Conservation (phyloP, 1,140 invertebrate species). For the Meloidogyne floridensis region DNA sequence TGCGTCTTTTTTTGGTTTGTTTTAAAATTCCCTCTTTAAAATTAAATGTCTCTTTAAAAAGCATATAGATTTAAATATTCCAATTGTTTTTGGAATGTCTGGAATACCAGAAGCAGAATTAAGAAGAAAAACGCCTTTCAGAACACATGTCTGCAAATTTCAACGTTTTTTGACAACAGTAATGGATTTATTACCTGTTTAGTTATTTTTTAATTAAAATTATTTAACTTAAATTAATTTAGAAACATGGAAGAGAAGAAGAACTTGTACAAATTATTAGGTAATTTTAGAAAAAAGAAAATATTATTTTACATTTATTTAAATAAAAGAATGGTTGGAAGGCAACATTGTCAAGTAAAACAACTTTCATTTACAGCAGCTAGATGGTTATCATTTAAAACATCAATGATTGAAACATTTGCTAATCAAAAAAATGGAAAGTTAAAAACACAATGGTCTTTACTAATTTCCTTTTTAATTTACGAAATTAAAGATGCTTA, state of each 20-base stretch:
- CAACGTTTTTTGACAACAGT: slow-evolving; percentile 59
- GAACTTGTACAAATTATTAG: slow-evolving; percentile 60
- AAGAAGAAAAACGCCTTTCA: slow-evolving; percentile 50
- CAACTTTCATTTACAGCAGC: slow-evolving; percentile 60
- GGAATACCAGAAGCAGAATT: slow-evolving; percentile 52
- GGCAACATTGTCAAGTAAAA: slow-evolving; percentile 62
- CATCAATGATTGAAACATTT: slow-evolving; percentile 48
- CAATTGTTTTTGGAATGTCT: slow-evolving; percentile 55
- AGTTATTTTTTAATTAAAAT: not conserved
- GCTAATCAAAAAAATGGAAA: slow-evolving; percentile 18
- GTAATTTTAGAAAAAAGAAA: slow-evolving; percentile 31
- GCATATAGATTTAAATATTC: slow-evolving; percentile 58
- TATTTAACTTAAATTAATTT: slow-evolving; percentile 11
- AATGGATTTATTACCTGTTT: slow-evolving; percentile 35
- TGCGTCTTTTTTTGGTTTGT: slow-evolving; percentile 55
- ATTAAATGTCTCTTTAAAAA: slow-evolving; percentile 15
- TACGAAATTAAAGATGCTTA: slow-evolving; percentile 64
- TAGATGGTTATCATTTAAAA: slow-evolving; percentile 62
- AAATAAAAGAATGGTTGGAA: slow-evolving; percentile 59
- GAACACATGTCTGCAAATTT: slow-evolving; percentile 64
- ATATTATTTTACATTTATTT: slow-evolving; percentile 35
- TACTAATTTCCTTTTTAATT: slow-evolving; percentile 39
- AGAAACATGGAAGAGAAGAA: slow-evolving; percentile 55
- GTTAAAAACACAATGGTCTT: slow-evolving; percentile 26
- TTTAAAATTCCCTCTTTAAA: not conserved